phyloP scores from a whole-genome alignment of 2,113 vertebrate genomes.

The Tyto alba region DNA sequence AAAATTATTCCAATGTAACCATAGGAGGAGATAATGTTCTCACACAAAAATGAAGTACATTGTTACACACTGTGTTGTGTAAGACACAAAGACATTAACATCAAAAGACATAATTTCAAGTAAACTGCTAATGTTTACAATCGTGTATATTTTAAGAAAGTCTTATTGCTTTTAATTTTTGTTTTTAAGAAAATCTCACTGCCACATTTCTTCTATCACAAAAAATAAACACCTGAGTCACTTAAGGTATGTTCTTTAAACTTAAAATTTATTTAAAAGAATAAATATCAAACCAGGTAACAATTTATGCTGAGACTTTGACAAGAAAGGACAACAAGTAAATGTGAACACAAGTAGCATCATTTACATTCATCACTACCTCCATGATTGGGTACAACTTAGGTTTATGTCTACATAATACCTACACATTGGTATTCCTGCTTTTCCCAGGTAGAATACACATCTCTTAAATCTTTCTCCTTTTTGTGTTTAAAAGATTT shows the following conservation, averaged over 20 bases:
- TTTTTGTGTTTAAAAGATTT: not conserved
- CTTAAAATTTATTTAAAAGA: not conserved
- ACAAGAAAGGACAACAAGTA: not conserved
- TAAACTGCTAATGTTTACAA: not conserved
- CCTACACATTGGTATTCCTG: not conserved
- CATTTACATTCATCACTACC: not conserved
- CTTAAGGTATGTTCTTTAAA: not conserved
- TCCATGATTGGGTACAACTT: accelerated
- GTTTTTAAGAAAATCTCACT: not conserved
- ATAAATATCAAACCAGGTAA: not conserved
- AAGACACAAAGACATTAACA: not conserved
- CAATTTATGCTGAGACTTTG: not conserved
- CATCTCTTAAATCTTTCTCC: not conserved
- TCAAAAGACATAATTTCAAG: not conserved
- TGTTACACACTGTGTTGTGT: not conserved
- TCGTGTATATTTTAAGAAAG: not conserved
- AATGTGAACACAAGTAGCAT: not conserved
- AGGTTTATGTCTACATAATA: not conserved
- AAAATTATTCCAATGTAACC: not conserved
- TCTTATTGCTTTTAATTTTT: not conserved
- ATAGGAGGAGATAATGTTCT: not conserved
- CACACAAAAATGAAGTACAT: not conserved
- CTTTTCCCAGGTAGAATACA: not conserved
- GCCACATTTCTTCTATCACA: not conserved
- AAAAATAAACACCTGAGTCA: not conserved